Evolutionary conservation across 1,140 invertebrate genomes (phyloP).

Genomic region (Eupeodes corollae): DNA sequence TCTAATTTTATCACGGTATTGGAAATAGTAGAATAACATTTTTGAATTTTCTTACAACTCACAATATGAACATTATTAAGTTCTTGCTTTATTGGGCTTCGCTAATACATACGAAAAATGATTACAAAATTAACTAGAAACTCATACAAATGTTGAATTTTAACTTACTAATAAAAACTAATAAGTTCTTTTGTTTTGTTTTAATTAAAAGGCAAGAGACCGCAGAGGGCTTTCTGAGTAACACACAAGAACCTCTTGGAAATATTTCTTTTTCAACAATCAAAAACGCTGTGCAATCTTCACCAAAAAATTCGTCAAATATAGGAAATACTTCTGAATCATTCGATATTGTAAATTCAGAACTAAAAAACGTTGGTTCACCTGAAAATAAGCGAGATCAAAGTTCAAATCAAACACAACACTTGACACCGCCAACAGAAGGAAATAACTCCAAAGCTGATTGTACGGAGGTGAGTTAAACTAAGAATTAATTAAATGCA

Average conservation of each 20-base stretch:
- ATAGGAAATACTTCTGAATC: conserved; percentile 8
- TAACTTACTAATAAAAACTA: no score
- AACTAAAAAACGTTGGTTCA: no score
- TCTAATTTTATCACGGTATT: no score
- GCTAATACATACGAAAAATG: no score
- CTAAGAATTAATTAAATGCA: neutral
- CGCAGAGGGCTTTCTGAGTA: conserved; percentile 51
- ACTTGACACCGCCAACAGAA: neutral
- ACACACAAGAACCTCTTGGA: conserved; percentile 51
- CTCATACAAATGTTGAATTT: no score
- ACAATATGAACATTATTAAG: no score
- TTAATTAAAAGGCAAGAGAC: conserved; percentile 47
- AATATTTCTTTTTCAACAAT: conserved; percentile 39
- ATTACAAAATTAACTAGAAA: no score
- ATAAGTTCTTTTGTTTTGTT: no score
- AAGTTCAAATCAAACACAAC: neutral
- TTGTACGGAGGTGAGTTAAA: neutral
- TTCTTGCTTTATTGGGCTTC: no score
- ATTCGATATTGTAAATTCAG: neutral
- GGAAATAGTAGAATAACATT: no score
- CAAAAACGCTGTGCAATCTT: conserved; percentile 41
- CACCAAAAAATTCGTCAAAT: conserved; percentile 18
- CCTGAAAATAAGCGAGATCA: no score
- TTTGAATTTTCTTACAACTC: no score
- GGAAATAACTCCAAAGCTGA: neutral